These are phyloP conservation scores for Lampris incognitus DNA, from an alignment of 2,113 vertebrate species.

Conservation along the genomic window DNA sequence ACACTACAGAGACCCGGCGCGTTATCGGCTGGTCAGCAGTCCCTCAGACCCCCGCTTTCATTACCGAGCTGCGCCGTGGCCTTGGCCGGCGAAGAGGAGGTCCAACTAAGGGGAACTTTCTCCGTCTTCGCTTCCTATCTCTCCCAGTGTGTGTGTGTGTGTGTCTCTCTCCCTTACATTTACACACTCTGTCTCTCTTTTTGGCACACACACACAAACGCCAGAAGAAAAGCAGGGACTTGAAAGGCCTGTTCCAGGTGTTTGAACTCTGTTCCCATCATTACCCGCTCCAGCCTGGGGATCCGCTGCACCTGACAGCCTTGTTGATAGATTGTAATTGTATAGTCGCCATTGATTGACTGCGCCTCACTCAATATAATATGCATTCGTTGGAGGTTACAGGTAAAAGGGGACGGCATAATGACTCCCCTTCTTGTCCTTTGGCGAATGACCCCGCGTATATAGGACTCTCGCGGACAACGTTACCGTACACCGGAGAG, in stretches of 20 bases:
- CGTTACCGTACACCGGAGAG: slow-evolving; percentile 43
- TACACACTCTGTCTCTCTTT: background rate
- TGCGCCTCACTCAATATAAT: slow-evolving; percentile 70
- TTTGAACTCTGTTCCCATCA: slow-evolving; percentile 78
- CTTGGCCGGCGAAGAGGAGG: slow-evolving; percentile 43
- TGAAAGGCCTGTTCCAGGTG: slow-evolving; percentile 77
- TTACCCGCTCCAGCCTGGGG: slow-evolving; percentile 77
- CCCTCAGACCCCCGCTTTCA: slow-evolving; percentile 56
- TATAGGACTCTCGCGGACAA: slow-evolving; percentile 65
- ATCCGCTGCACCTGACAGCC: slow-evolving; percentile 75
- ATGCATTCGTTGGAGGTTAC: slow-evolving; percentile 79
- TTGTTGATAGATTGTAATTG: slow-evolving; percentile 80
- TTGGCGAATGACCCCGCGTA: slow-evolving; percentile 72
- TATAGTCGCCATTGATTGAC: slow-evolving; percentile 74
- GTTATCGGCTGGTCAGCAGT: slow-evolving; percentile 78
- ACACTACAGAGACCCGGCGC: slow-evolving; percentile 67
- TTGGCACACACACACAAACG: slow-evolving; percentile 9
- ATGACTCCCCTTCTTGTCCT: slow-evolving; percentile 78
- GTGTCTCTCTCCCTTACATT: background rate
- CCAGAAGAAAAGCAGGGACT: slow-evolving; percentile 49
- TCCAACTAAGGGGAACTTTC: slow-evolving; percentile 41
- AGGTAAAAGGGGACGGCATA: slow-evolving; percentile 69
- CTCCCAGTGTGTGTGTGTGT: background rate
- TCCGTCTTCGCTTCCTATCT: slow-evolving; percentile 25
- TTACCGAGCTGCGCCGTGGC: slow-evolving; percentile 46